Percentiles rank a stretch among this genome's conserved stretches.
Conservation (phyloP, 2,888 invertebrate species). For the Marronus borbonicus region DNA sequence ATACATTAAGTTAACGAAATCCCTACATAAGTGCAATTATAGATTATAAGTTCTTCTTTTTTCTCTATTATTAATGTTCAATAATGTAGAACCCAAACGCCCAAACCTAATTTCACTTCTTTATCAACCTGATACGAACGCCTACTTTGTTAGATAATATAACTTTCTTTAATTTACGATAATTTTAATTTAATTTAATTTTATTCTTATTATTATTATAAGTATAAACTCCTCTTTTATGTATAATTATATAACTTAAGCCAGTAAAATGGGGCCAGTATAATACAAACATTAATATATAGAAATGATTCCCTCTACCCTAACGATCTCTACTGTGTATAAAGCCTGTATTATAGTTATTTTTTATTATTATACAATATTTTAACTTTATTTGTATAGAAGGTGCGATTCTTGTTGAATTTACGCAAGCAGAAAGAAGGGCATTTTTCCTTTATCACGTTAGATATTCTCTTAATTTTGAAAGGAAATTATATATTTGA, state of each 20-base stretch:
- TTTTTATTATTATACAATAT: conserved; percentile 16
- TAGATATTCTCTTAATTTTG: background rate
- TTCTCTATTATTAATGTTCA: background rate
- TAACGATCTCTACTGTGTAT: conserved; percentile 48
- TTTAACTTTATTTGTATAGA: conserved; percentile 1
- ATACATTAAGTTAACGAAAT: conserved; percentile 12
- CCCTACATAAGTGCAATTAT: conserved; percentile 51
- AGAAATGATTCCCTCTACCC: conserved; percentile 38
- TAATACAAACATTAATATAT: conserved; percentile 26
- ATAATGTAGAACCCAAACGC: no score
- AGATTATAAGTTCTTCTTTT: conserved; percentile 34
- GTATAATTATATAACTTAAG: conserved; percentile 41
- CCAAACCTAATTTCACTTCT: no score
- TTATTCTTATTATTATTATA: background rate
- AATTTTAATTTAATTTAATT: no score
- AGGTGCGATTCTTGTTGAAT: background rate
- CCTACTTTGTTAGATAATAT: no score
- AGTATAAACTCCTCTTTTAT: background rate
- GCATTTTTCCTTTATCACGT: background rate
- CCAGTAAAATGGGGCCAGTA: conserved; percentile 51
- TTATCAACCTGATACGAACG: no score
- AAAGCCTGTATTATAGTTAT: conserved; percentile 30
- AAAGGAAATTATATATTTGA: background rate
- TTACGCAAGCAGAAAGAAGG: background rate
- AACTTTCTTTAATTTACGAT: background rate